Evolutionary conservation across 2,113 vertebrate genomes (phyloP).

Genomic region (Cisticola juncidis): DNA sequence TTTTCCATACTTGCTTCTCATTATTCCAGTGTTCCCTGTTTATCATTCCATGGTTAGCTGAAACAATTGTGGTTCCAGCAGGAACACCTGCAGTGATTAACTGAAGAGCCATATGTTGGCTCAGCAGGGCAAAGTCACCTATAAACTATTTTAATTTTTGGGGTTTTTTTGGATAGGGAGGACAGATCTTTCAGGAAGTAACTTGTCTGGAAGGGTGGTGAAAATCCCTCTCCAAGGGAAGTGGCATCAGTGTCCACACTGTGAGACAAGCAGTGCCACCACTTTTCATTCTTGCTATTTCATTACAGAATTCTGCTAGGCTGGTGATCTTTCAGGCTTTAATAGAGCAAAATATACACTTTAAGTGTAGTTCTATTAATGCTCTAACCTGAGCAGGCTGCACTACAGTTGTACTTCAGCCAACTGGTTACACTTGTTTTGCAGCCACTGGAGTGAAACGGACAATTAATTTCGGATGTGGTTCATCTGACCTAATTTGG

Average conservation of each 20-base stretch:
- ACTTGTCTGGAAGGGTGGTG: neutral
- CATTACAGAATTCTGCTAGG: neutral
- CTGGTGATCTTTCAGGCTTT: conserved; percentile 30
- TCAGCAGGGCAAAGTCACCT: conserved; percentile 59
- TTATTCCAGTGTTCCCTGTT: conserved; percentile 13
- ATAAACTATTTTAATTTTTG: neutral
- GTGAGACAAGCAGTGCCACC: neutral
- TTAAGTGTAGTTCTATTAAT: neutral
- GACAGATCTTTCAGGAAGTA: neutral
- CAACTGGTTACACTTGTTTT: neutral
- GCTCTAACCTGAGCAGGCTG: neutral
- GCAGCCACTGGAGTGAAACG: neutral
- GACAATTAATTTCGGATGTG: neutral
- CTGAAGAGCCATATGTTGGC: conserved; percentile 12
- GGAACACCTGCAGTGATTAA: neutral
- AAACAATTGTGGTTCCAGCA: neutral
- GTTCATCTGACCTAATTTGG: conserved; percentile 4
- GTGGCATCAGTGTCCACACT: neutral
- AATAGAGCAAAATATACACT: neutral
- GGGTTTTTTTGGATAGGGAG: neutral
- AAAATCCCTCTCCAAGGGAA: neutral
- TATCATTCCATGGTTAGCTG: conserved; percentile 4
- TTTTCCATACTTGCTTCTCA: neutral
- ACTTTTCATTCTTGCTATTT: neutral
- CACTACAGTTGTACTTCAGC: neutral